A percentile compares a stretch with the other conserved stretches of the same genome.
phyloP scores from a whole-genome alignment of 2,797 vertebrate species.

The Melanotaenia pygmaea region DNA sequence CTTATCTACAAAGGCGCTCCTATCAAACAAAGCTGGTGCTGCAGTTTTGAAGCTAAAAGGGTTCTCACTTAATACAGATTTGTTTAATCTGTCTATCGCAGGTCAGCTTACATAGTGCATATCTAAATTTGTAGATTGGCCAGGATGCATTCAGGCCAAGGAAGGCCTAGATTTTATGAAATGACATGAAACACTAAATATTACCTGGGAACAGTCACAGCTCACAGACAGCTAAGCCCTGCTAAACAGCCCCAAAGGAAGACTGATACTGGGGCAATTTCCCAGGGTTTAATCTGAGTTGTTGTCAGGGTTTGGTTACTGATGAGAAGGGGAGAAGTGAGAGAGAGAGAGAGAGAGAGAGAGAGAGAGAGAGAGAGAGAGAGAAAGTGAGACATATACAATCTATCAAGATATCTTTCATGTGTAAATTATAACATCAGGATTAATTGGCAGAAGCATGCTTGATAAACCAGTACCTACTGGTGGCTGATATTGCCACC shows the following conservation, averaged over 20 bases:
- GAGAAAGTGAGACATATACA: slow-evolving; percentile 8
- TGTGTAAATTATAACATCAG: slow-evolving; percentile 22
- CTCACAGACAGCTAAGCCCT: slow-evolving; percentile 61
- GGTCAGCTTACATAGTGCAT: not conserved
- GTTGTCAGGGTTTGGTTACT: slow-evolving; percentile 58
- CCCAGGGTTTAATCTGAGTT: slow-evolving; percentile 64
- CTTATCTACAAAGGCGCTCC: no score
- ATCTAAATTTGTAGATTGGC: not conserved
- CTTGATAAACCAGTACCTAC: no score
- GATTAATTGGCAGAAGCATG: not conserved
- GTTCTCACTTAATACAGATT: no score
- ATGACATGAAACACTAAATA: slow-evolving; percentile 60
- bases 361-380: slow-evolving; percentile 14
- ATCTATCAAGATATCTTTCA: slow-evolving; percentile 16
- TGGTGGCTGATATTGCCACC: no score
- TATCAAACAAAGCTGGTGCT: no score
- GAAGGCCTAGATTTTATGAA: slow-evolving; percentile 57
- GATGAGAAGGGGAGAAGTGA: slow-evolving; percentile 39
- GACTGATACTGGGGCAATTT: slow-evolving; percentile 62
- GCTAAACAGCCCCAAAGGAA: slow-evolving; percentile 68
- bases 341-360: slow-evolving; percentile 5
- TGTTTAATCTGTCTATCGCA: not conserved
- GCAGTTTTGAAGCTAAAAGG: no score
- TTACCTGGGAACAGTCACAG: slow-evolving; percentile 65
- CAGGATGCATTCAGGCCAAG: slow-evolving; percentile 38